Evolutionary conservation across 2,797 vertebrate genomes (phyloP), one percentile per base, ranked within the genome.

Genomic region (Channa striata): DNA sequence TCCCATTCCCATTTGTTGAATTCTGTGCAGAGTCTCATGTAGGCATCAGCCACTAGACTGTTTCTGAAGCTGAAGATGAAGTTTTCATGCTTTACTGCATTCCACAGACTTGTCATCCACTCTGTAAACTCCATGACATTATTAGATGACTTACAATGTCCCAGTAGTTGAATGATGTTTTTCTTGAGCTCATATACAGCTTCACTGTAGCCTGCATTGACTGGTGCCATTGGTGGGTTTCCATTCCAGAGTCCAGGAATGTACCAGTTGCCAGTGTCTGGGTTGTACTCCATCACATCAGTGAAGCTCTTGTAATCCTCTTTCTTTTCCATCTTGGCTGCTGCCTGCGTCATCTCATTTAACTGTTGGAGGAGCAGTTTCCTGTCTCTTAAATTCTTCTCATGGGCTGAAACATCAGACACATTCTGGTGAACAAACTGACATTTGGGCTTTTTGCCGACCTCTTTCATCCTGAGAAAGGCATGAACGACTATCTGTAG

Each of bases 201-300:
- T 50, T 95, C 94, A 0, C 94, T 94, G 80, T 96, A 96, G 0
- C 93, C 94, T 72, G 80, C 66, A 71, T 94, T 95, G 39, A 94
- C 93, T 8, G 94, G 79, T 3, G 95, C 95, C 95, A 95, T 95
- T 47, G 95, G 94, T 34, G 94, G 95, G 12, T 81, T 93, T 17
- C 95, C 95, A 4, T 94, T 93, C 95, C 95, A 96, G 11, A 96
- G 88, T 54, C 92, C 92, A 44, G 95, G 94, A 59, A 96, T 92
- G 66, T 95, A 94, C 84, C 92, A 94, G 48, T 93, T 91, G 1
- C 93, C 91, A 25, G 82, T 95, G 59, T 95, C 92, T 61, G 87
- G 76, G 54, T 65, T 63, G 53, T 93, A 93, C 11, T 90, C 78
- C 81, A 94, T 89, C 57, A 93, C 87, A 81, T 92, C 91, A 58